These are phyloP conservation scores for Chymomyza costata DNA, from an alignment of 1,140 invertebrate genomes.

Conservation along the genomic window DNA sequence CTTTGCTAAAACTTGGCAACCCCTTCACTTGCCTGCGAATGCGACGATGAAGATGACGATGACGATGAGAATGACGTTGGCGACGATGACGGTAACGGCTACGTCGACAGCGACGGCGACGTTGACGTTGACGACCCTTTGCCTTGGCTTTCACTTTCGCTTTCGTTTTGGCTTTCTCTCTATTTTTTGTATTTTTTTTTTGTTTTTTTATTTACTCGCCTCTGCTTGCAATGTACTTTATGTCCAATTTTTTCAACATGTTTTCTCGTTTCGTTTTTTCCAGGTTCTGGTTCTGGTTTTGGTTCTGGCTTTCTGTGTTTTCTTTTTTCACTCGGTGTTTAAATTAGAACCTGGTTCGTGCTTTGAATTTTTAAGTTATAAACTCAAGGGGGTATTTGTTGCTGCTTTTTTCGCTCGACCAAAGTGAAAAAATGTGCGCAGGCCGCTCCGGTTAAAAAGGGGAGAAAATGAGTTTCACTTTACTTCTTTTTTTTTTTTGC, in stretches of 20 bases:
- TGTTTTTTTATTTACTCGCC: conserved; percentile 42
- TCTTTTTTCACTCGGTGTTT: conserved; percentile 46
- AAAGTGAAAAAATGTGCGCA: neutral
- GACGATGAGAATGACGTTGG: too few species aligned
- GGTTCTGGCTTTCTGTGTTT: conserved; percentile 10
- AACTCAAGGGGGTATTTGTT: conserved; percentile 48
- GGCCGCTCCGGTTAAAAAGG: neutral
- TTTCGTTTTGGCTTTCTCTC: conserved; percentile 7
- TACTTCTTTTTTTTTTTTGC: too few species aligned
- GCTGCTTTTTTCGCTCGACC: neutral
- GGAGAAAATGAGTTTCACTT: neutral
- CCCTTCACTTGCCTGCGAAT: too few species aligned
- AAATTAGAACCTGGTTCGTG: conserved; percentile 73
- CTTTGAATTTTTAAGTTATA: conserved; percentile 73
- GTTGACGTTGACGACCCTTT: too few species aligned
- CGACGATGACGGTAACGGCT: too few species aligned
- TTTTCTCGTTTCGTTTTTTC: conserved; percentile 20
- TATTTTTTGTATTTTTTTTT: conserved; percentile 10
- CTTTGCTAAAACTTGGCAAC: too few species aligned
- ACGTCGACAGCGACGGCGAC: too few species aligned
- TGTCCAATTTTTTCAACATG: conserved; percentile 39
- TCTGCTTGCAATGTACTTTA: conserved; percentile 40
- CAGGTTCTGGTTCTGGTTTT: conserved; percentile 17
- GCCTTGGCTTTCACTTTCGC: conserved; percentile 22
- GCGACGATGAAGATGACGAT: too few species aligned